phyloP scores from a whole-genome alignment of 1,140 invertebrate genomes.

The Chymomyza costata region DNA sequence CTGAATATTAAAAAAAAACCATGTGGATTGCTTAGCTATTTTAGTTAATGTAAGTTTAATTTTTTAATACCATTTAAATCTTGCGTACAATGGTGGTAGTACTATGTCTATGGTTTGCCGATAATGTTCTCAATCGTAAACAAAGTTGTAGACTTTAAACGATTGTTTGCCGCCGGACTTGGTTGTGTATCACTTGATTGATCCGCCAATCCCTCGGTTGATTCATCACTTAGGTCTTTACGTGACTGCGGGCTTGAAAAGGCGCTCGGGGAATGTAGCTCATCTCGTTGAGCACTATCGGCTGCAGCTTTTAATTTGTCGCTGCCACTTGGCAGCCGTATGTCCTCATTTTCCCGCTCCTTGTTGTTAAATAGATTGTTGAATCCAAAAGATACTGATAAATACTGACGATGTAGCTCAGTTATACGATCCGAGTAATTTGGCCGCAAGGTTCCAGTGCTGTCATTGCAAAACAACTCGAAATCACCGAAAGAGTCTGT shows the following conservation, averaged over 20 bases:
- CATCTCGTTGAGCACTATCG: slow-evolving; percentile 22
- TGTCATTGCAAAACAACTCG: slow-evolving; percentile 57
- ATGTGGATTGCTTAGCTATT: no score
- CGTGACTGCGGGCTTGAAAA: slow-evolving; percentile 37
- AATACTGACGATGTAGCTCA: slow-evolving; percentile 67
- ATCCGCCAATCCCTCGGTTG: no score
- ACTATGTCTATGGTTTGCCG: slow-evolving; percentile 42
- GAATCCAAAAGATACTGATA: slow-evolving; percentile 67
- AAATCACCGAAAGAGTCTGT: slow-evolving; percentile 46
- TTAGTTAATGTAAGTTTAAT: not conserved
- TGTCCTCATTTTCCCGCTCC: no score
- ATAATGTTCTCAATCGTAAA: slow-evolving; percentile 64
- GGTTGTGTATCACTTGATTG: slow-evolving; percentile 5
- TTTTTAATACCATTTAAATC: not conserved
- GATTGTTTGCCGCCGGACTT: slow-evolving; percentile 18
- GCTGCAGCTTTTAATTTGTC: slow-evolving; percentile 11
- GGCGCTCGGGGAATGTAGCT: slow-evolving; percentile 60
- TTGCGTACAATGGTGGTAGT: slow-evolving; percentile 7
- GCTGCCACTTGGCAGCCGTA: not conserved
- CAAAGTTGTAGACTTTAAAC: slow-evolving; percentile 47
- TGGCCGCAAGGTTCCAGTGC: slow-evolving; percentile 24
- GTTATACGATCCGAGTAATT: slow-evolving; percentile 72
- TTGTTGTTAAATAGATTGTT: slow-evolving; percentile 62
- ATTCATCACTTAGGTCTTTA: no score
- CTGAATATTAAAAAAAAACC: slow-evolving; percentile 62